Evolutionary conservation across 2,113 vertebrate genomes (phyloP).

Genomic region (Chitala chitala): DNA sequence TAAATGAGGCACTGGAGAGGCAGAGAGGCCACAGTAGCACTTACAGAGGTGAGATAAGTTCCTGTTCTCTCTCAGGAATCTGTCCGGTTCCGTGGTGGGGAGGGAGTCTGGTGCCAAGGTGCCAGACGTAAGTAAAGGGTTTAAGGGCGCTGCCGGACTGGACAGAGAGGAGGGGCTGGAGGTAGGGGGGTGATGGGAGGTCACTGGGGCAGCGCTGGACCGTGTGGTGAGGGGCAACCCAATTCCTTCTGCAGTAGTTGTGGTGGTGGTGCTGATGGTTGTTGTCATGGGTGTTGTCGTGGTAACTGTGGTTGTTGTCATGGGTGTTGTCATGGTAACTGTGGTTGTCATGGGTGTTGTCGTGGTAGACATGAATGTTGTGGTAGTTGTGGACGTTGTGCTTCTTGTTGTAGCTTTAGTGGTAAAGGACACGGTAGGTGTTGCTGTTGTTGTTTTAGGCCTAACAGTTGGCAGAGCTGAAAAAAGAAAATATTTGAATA

Average conservation of each 20-base stretch:
- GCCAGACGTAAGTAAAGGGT: slow-evolving; percentile 32
- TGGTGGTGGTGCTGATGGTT: slow-evolving; percentile 6
- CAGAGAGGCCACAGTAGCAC: slow-evolving; percentile 30
- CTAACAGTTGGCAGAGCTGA: slow-evolving; percentile 37
- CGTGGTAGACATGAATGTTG: not conserved
- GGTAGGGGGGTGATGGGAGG: slow-evolving; percentile 18
- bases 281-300: slow-evolving; percentile 10
- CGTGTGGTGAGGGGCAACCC: slow-evolving; percentile 34
- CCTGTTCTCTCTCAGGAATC: slow-evolving; percentile 71
- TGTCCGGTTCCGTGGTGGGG: slow-evolving; percentile 44
- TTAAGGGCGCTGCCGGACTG: slow-evolving; percentile 34
- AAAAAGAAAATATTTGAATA: slow-evolving; percentile 22
- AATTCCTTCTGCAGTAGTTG: slow-evolving; percentile 11
- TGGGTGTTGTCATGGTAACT: not conserved
- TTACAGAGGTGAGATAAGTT: slow-evolving; percentile 90
- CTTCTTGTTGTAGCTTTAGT: slow-evolving; percentile 29
- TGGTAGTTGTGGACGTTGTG: not conserved
- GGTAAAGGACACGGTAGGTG: slow-evolving; percentile 48
- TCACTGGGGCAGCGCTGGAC: slow-evolving; percentile 18
- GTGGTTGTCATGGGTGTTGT: slow-evolving; percentile 8
- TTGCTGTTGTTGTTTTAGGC: slow-evolving; percentile 51
- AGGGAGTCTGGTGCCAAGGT: slow-evolving; percentile 41
- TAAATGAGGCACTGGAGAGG: not conserved
- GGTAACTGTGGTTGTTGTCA: not conserved
- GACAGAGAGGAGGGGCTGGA: slow-evolving; percentile 9